Conservation (phyloP, 2,888 invertebrate genomes). For the Synergus laeviventris region DNA sequence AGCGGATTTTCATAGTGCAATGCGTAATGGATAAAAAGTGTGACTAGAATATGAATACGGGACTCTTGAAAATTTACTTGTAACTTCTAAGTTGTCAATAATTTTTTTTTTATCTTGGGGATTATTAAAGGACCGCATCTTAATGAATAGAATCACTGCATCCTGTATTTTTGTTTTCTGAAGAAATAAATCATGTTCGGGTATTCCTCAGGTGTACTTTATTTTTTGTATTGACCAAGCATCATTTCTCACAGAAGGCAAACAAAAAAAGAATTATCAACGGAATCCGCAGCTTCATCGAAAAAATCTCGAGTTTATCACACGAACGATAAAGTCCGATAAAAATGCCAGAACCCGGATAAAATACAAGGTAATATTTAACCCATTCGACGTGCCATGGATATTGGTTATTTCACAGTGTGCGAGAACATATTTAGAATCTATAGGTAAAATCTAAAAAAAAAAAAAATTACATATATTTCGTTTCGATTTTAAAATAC, state of each 20-base stretch:
- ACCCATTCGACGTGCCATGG: slow-evolving; percentile 41
- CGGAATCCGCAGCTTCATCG: slow-evolving; percentile 38
- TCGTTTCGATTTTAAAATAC: slow-evolving; percentile 23
- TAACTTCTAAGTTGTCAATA: too few relatives aligned
- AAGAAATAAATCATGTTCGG: background rate
- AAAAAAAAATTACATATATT: background rate
- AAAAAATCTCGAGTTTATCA: slow-evolving; percentile 40
- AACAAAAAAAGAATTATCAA: slow-evolving; percentile 29
- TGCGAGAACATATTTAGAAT: slow-evolving; percentile 29
- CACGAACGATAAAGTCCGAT: slow-evolving; percentile 37
- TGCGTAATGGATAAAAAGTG: background rate
- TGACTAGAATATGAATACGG: background rate
- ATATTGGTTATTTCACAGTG: slow-evolving; percentile 27
- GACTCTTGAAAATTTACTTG: background rate
- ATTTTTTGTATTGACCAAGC: slow-evolving; percentile 25
- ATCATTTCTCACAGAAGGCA: slow-evolving; percentile 1
- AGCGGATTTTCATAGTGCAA: background rate
- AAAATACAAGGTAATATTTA: slow-evolving; percentile 43
- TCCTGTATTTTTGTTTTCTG: background rate
- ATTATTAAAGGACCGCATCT: background rate
- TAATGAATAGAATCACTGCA: too few relatives aligned
- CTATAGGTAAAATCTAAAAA: background rate
- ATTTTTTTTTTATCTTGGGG: too few relatives aligned
- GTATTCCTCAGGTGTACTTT: slow-evolving; percentile 7
- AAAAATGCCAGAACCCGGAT: slow-evolving; percentile 40